Percentiles rank a stretch among this genome's conserved stretches.
Evolutionary conservation across 2,888 invertebrate species (phyloP).

Genomic region (Stenotaenia linearis): DNA sequence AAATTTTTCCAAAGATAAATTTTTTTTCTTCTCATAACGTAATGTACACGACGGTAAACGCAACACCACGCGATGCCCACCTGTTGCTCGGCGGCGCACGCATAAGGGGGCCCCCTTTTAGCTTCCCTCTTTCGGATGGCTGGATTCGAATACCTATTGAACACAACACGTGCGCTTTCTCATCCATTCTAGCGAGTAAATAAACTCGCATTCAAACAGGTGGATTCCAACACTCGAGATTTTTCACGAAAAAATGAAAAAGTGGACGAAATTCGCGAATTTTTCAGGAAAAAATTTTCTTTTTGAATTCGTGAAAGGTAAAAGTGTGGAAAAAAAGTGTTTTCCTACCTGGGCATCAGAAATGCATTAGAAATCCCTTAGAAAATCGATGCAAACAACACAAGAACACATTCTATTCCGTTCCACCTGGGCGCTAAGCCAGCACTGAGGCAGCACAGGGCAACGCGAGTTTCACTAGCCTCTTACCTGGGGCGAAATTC

Average conservation of each 20-base stretch:
- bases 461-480: slow-evolving; percentile 15
- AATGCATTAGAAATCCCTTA: neutral
- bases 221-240: neutral
- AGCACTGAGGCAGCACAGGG: slow-evolving; percentile 19
- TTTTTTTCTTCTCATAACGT: no score
- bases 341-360: slow-evolving; percentile 1
- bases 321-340: no score
- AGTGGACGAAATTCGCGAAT: no score
- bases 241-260: no score
- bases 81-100: slow-evolving; percentile 17
- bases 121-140: slow-evolving; percentile 1
- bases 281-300: no score
- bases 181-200: neutral
- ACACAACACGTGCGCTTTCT: slow-evolving; percentile 12
- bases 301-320: neutral
- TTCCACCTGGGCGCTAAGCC: slow-evolving; percentile 19
- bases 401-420: slow-evolving; percentile 4
- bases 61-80: slow-evolving; percentile 23
- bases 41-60: neutral
- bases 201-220: neutral
- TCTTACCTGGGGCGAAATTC: slow-evolving; percentile 9
- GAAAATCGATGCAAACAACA: neutral
- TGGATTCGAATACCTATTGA: slow-evolving; percentile 3
- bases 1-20: neutral
- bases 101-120: neutral